phyloP scores from a whole-genome alignment of 2,113 vertebrate species.

The Pelobates fuscus region DNA sequence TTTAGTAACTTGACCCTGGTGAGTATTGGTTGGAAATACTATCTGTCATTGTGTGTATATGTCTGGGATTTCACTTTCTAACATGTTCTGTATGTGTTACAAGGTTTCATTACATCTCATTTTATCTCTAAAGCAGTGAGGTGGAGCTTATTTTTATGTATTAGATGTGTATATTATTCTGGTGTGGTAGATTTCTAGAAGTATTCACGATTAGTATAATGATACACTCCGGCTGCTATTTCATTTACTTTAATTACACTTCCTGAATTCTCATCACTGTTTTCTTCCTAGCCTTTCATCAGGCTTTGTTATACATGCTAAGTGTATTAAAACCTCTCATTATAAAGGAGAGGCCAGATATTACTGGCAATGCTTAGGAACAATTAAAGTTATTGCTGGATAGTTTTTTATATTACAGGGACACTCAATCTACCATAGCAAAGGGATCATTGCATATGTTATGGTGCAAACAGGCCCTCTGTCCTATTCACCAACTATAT shows the following conservation, averaged over 20 bases:
- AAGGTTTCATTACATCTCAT: neutral
- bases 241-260: conserved; percentile 19
- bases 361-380: neutral
- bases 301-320: conserved; percentile 18
- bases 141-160: conserved; percentile 19
- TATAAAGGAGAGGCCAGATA: neutral
- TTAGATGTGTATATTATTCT: too few relatives aligned
- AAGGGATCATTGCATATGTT: too few relatives aligned
- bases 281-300: conserved; percentile 11
- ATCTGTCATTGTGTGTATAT: too few relatives aligned
- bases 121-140: neutral
- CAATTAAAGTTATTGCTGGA: neutral
- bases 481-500: too few relatives aligned
- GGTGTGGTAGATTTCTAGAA: conserved; percentile 6
- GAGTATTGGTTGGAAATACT: too few relatives aligned
- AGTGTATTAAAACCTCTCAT: neutral
- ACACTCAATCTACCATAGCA: too few relatives aligned
- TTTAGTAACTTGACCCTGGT: too few relatives aligned
- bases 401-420: neutral
- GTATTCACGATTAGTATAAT: neutral
- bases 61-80: neutral
- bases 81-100: neutral
- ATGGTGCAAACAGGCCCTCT: too few relatives aligned
- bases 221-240: neutral
- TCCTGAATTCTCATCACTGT: conserved; percentile 11